A percentile compares a stretch with the other conserved stretches of the same genome.
Evolutionary conservation across 2,888 invertebrate species (phyloP).

Genomic region (Tipula helvola): DNA sequence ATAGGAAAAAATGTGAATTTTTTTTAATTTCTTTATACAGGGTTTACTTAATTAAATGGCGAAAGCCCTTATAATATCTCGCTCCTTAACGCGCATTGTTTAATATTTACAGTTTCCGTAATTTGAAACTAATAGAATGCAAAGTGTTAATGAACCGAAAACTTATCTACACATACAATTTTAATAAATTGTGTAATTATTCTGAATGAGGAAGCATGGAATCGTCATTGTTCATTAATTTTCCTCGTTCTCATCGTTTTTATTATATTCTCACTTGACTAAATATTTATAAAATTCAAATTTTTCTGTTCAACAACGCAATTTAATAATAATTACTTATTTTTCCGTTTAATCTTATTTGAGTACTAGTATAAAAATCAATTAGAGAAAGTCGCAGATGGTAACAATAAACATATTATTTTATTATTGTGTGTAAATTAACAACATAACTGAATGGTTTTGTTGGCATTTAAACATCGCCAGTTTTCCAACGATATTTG

Average conservation of each 20-base stretch:
- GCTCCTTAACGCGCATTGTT: neutral
- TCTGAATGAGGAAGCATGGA: neutral
- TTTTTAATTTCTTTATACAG: neutral
- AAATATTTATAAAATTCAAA: neutral
- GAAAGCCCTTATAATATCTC: neutral
- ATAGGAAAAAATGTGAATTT: neutral
- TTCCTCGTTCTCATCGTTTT: neutral
- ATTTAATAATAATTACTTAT: neutral
- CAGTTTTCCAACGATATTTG: too few relatives aligned
- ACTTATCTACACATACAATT: neutral
- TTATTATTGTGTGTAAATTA: too few relatives aligned
- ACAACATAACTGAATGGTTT: too few relatives aligned
- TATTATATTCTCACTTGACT: neutral
- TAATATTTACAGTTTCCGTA: neutral
- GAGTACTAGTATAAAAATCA: neutral
- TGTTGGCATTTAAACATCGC: too few relatives aligned
- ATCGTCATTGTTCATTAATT: neutral
- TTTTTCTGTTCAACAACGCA: neutral
- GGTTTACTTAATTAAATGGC: too few relatives aligned
- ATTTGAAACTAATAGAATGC: neutral
- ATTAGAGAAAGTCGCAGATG: neutral
- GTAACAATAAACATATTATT: neutral
- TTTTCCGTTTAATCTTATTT: neutral
- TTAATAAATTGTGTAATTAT: neutral
- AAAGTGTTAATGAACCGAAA: neutral